Base-by-base conservation (phyloP, 2,797 vertebrate species). In the Coracias cyanogaster region DNA sequence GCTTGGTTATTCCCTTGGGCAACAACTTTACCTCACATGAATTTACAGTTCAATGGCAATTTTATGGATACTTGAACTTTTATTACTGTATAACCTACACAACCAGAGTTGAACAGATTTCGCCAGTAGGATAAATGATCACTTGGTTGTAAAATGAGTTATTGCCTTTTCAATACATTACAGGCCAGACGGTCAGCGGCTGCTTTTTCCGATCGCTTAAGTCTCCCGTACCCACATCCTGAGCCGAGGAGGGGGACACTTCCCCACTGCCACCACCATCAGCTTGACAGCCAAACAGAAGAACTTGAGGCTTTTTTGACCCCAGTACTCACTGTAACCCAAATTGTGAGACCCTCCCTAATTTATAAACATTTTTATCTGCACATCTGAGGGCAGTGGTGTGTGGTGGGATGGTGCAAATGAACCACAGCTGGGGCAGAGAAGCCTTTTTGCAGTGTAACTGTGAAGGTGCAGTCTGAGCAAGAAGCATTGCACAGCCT, bases 61-160 rank as follows among this genome's bases (percentile, higher is more conserved):
- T 96, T 97, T 97, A 97, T 97, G 97, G 93, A 74, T 95, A 95
- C 90, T 96, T 95, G 90, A 96, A 96, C 93, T 92, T 97, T 96
- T 96, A 97, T 97, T 95, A 95, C 67, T 94, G 80, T 86, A 89
- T 96, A 97, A 96, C 86, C 94, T 93, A 90, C 86, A 94, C 92
- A 94, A 92, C 89, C 82, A 94, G 91, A 95, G 88, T 93, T 90
- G 94, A 96, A 78, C 90, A 94, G 93, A 91, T 95, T 96, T 96
- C 94, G 80, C 80, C 94, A 94, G 91, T 85, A 82, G 92, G 91
- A 96, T 96, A 96, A 96, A 97, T 89, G 93, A 94, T 97, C 88
- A 31, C 83, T 96, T 93, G 70, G 86, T 94, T 96, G 84, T 96
- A 96, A 96, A 97, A 96, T 60, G 82, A 96, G 92, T 90, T 95